Base-by-base conservation (phyloP, 2,113 vertebrate genomes). In the Sardina pilchardus region DNA sequence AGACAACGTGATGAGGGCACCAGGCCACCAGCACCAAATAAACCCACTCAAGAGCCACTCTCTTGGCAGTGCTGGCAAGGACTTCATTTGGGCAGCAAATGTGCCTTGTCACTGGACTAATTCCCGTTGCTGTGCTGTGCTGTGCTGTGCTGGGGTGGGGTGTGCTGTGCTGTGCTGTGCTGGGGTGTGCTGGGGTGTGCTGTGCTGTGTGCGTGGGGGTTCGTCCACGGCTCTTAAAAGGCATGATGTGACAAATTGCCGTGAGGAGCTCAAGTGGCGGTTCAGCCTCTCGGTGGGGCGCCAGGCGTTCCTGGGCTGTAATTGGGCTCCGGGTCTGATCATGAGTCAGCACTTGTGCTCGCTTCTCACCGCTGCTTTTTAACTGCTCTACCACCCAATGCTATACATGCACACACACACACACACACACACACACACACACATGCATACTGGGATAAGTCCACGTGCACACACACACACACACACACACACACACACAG, bases 341-440 rank as follows among this genome's bases (percentile, higher is more conserved):
- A 90, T 85, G 90, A 93, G 87, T 93, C 91, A 93, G 92, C 90
- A 89, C 86, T 90, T 78, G 44, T 43, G 63, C n/a, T n/a, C n/a
- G n/a, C n/a, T 86, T 83, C 82, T 82, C 81, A 83, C 82, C 30
- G 80, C 86, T 83, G 89, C 90, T 88, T 90, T 89, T 90, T 91
- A 91, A 87, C 53, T 90, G 84, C 89, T 53, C 39, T 50, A 67
- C 26, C 71, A 34, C 71, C 71, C 71, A 78, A 21, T 5, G 0
- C 53, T 56, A 4, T 14, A 48, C 47, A 48, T 16, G n/a, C 50
- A 59, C 19, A 16, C 50, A 81, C 43, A 45, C 26, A 47, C 84
- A 78, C 43, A 34, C 43, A 80, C 44, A 83, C 63, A 0, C 10
- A 36, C 30, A 8, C 50, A 3, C 47, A 82, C 45, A 17, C 24